Evolutionary conservation across 2,113 vertebrate genomes (phyloP).

Genomic region (Oreochromis niloticus): DNA sequence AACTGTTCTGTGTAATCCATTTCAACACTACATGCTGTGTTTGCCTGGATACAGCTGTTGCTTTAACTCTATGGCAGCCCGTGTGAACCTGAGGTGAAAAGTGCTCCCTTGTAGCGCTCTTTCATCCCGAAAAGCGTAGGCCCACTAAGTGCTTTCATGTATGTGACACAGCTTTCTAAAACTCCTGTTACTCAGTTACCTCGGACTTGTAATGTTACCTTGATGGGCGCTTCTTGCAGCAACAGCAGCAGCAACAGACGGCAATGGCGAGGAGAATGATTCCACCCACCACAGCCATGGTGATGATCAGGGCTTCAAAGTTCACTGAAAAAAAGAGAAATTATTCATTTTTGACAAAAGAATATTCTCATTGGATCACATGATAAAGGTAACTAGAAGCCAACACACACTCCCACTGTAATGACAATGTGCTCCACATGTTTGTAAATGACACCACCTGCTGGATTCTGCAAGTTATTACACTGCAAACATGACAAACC

Average conservation of each 20-base stretch:
- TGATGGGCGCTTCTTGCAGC: slow-evolving; percentile 61
- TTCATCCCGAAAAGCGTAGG: background rate
- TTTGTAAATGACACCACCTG: slow-evolving; percentile 28
- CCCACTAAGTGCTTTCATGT: background rate
- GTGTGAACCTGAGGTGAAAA: background rate
- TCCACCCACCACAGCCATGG: slow-evolving; percentile 74
- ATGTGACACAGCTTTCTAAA: background rate
- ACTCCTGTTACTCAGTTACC: background rate
- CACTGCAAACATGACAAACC: background rate
- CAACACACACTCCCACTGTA: accelerated
- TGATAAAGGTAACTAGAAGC: background rate
- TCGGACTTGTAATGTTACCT: slow-evolving; percentile 54
- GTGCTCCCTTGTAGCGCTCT: background rate
- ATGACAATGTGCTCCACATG: background rate
- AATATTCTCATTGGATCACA: background rate
- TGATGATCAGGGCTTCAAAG: slow-evolving; percentile 83
- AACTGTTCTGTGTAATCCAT: background rate
- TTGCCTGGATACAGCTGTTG: background rate
- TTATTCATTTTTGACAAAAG: background rate
- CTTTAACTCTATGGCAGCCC: background rate
- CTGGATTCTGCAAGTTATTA: background rate
- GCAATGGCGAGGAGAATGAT: slow-evolving; percentile 64
- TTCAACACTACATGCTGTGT: background rate
- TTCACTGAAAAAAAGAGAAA: slow-evolving; percentile 70
- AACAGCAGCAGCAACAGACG: slow-evolving; percentile 83